Conservation (phyloP, 2,797 vertebrate species). For the Hoplostethus mediterraneus region DNA sequence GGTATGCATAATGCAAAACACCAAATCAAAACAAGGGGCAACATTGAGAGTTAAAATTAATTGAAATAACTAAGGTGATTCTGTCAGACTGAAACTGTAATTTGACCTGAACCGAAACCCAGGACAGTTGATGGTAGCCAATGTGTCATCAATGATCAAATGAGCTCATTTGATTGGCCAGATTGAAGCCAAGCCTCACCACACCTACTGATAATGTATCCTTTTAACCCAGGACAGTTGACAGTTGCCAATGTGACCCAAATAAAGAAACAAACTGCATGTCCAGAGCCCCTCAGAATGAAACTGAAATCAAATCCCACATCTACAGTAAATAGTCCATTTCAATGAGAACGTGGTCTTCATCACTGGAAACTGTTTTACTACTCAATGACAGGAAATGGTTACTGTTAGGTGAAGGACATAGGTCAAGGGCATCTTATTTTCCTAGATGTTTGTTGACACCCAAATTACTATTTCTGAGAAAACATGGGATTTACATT, state of each 20-base stretch:
- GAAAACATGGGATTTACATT: too few relatives aligned
- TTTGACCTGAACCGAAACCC: background rate
- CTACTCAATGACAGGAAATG: too few relatives aligned
- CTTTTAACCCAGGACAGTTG: background rate
- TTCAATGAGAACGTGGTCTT: too few relatives aligned
- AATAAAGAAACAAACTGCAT: background rate
- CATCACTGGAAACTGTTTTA: too few relatives aligned
- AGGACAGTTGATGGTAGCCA: background rate
- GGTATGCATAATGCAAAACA: background rate
- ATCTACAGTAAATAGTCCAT: too few relatives aligned
- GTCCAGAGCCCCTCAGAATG: background rate
- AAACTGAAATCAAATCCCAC: constrained; percentile 5
- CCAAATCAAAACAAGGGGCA: background rate
- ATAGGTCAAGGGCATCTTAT: too few relatives aligned
- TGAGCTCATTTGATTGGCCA: background rate
- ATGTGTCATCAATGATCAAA: background rate
- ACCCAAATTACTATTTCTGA: too few relatives aligned
- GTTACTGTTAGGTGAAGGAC: too few relatives aligned
- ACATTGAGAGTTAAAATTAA: background rate
- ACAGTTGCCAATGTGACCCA: background rate
- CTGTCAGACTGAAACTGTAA: constrained; percentile 14
- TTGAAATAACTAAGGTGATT: background rate
- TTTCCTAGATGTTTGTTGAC: too few relatives aligned
- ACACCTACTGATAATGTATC: too few relatives aligned
- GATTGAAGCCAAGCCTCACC: background rate